Evolutionary conservation across 2,888 invertebrate species (phyloP), one percentile per base, ranked within the genome.

Genomic region (Gnatocerus cornutus): DNA sequence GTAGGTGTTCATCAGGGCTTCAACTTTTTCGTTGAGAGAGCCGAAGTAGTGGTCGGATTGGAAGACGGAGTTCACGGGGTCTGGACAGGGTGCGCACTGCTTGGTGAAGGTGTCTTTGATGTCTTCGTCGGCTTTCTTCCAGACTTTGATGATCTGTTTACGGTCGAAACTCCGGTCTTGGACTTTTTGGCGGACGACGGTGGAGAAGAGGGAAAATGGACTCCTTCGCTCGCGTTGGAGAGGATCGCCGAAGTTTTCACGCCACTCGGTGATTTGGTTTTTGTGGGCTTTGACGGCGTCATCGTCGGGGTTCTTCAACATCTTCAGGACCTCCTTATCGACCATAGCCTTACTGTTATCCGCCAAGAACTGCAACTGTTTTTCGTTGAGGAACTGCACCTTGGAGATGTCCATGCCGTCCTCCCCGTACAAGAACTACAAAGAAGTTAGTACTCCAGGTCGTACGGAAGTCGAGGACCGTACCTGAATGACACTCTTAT

Each of bases 351-450:
- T 85, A 0, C 88, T 86, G 84, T 99, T 99, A 29, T 92, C 89
- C n/a, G 92, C 89, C 5, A 99, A 87, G 81, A 99, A 96, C 12
- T 89, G 87, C 33, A 96, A 86, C 78, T 94, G 93, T 55, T 92
- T 89, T 39, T 89, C 81, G 58, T 90, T 92, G 9, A 99, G 87
- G 83, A 94, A 98, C 76, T 94, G 93, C 0, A 94, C 91, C 83
- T 95, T 96, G 0, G 91, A 87, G 50, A 99, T 92, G 80, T 99
- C 99, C 76, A 96, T 87, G 0, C 96, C 96, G 82, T 98, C 98
- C 87, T 98, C 98, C 0, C 98, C 98, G 79, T 97, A 98, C 12
- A 92, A 88, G 84, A 95, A 97, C 88, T 93, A 74, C 52, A 46
- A 50, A 62, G 5, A 39, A 39, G 5, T n/a, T n/a, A n/a, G n/a